These are phyloP conservation scores for Olivierus martensii DNA, from an alignment of 1,140 invertebrate genomes.

Conservation along the genomic window DNA sequence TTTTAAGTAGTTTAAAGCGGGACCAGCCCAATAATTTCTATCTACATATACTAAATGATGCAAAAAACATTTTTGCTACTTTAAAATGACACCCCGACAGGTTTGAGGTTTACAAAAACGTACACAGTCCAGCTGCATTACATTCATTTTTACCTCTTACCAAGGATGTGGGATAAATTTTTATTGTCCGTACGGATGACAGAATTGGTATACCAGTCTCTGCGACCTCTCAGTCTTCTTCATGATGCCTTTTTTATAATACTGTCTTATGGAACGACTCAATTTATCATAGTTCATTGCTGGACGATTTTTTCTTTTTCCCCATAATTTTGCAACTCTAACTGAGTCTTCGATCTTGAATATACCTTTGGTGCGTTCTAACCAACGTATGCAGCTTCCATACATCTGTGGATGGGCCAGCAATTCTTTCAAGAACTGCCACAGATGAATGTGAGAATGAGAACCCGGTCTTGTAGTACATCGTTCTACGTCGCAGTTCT, in stretches of 20 bases:
- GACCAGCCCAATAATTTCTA: too few species aligned
- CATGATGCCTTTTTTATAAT: slow-evolving; percentile 99
- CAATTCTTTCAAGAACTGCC: slow-evolving; percentile 97
- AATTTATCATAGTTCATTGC: slow-evolving; percentile 99
- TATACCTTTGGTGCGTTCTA: slow-evolving; percentile 82
- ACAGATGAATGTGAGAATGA: slow-evolving; percentile 90
- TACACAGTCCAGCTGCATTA: too few species aligned
- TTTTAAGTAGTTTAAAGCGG: too few species aligned
- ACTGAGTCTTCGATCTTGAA: slow-evolving; percentile 99
- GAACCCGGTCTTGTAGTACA: slow-evolving; percentile 34
- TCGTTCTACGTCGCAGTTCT: slow-evolving; percentile 24
- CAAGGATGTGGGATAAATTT: background rate
- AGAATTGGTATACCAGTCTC: slow-evolving; percentile 97
- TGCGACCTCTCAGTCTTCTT: slow-evolving; percentile 97
- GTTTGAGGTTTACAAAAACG: too few species aligned
- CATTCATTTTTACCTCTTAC: too few species aligned
- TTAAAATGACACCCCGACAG: too few species aligned
- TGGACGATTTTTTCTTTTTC: slow-evolving; percentile 89
- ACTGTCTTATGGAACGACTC: slow-evolving; percentile 92
- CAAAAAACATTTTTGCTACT: too few species aligned
- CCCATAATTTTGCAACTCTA: slow-evolving; percentile 88
- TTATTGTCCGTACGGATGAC: slow-evolving; percentile 80
- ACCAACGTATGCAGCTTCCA: slow-evolving; percentile 89
- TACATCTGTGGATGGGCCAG: slow-evolving; percentile 69
- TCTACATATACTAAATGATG: too few species aligned